Evolutionary conservation across 2,797 vertebrate species (phyloP).

Genomic region (Leptoclinus maculatus): DNA sequence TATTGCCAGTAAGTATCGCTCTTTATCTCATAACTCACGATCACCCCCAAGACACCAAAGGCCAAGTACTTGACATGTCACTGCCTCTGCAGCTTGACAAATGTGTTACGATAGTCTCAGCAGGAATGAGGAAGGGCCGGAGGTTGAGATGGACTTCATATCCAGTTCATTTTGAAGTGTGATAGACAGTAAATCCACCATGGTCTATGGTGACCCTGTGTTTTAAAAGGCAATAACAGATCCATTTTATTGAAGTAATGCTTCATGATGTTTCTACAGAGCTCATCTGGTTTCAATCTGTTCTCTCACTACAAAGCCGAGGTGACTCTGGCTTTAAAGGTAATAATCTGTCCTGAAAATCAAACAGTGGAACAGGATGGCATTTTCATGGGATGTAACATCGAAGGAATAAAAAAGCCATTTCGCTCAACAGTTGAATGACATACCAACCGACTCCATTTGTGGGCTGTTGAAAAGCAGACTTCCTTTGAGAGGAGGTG

Average conservation of each 20-base stretch:
- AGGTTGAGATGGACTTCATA: constrained; percentile 71
- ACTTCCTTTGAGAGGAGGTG: constrained; percentile 75
- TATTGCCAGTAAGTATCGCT: constrained; percentile 49
- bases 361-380: constrained; percentile 58
- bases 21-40: constrained; percentile 78
- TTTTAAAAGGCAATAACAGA: constrained; percentile 72
- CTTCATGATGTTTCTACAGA: constrained; percentile 55
- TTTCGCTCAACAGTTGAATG: constrained; percentile 58
- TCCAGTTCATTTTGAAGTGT: constrained; percentile 78
- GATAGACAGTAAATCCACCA: constrained; percentile 67
- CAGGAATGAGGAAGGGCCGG: constrained; percentile 45
- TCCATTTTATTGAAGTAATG: constrained; percentile 66
- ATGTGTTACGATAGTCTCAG: constrained; percentile 67
- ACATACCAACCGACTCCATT: constrained; percentile 72
- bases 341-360: constrained; percentile 63
- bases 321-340: constrained; percentile 39
- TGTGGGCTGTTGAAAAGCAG: constrained; percentile 71
- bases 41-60: constrained; percentile 68
- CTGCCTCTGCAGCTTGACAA: constrained; percentile 66
- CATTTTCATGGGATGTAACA: constrained; percentile 58
- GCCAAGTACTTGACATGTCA: constrained; percentile 73
- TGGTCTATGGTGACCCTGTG: constrained; percentile 55
- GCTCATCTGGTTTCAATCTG: constrained; percentile 27
- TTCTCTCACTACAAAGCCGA: constrained; percentile 33
- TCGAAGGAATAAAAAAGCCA: constrained; percentile 47